Conservation (phyloP, 2,888 invertebrate species). For the Brachyopa scutellaris region DNA sequence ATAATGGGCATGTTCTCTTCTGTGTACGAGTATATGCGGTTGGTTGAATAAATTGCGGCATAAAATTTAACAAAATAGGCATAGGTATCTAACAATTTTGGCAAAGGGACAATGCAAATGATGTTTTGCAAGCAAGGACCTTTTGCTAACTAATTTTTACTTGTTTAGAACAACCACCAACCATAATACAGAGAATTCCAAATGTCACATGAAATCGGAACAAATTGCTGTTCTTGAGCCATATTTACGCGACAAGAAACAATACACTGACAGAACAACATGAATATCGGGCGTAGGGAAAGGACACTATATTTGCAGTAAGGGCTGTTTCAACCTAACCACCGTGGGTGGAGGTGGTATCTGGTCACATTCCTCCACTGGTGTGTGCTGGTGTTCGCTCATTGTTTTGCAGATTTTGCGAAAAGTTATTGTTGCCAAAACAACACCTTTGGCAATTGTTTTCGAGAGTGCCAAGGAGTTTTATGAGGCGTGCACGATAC, state of each 20-base stretch:
- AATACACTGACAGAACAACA: too few relatives aligned
- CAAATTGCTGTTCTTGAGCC: slow-evolving; percentile 41
- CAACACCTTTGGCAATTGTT: slow-evolving; percentile 56
- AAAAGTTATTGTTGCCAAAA: slow-evolving; percentile 58
- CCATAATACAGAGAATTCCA: slow-evolving; percentile 5
- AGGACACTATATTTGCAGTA: not conserved
- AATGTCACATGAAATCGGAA: slow-evolving; percentile 50
- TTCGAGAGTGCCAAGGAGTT: slow-evolving; percentile 49
- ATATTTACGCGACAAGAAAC: too few relatives aligned
- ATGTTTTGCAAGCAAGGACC: slow-evolving; percentile 3
- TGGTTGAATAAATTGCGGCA: slow-evolving; percentile 15
- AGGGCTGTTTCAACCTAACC: too few relatives aligned
- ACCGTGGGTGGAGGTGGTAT: too few relatives aligned
- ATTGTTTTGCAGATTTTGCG: slow-evolving; percentile 57
- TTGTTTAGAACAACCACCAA: too few relatives aligned
- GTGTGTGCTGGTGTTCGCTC: slow-evolving; percentile 1
- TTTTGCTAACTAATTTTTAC: slow-evolving; percentile 30
- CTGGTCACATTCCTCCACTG: too few relatives aligned
- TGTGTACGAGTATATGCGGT: not conserved
- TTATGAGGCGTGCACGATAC: slow-evolving; percentile 29
- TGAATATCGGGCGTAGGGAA: too few relatives aligned
- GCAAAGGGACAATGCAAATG: slow-evolving; percentile 45
- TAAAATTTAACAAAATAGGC: too few relatives aligned
- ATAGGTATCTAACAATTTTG: slow-evolving; percentile 40
- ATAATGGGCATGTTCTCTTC: too few relatives aligned